Evolutionary conservation across 2,888 invertebrate genomes (phyloP), one percentile per base, ranked within the genome.

Genomic region (Drosophila monieri): DNA sequence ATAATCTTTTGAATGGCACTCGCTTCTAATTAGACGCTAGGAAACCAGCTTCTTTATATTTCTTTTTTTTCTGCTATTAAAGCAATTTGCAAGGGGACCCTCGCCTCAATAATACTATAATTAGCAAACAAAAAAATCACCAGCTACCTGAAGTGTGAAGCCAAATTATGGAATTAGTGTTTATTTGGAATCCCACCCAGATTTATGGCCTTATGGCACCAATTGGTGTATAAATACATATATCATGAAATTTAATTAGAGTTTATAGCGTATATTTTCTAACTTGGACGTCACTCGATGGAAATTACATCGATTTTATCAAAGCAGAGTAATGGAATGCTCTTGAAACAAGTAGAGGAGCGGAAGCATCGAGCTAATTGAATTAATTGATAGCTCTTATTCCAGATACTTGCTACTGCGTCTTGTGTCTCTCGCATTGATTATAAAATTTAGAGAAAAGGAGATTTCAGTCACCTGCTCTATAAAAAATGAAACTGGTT

Each of bases 301-400:
- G 57, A 37, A 41, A 55, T 56, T 43, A 55, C 64, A 64, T 59
- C 37, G 60, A 64, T 69, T 59, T 60, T 71, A 85, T 83, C 72
- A 70, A 62, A 56, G 23, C 30, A 52, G 55, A 65, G 65, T 58
- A 35, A 51, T 37, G n/a, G 14, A 30, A 14, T 18, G 39, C 35
- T 49, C 39, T 41, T 15, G 32, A 44, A 44, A 12, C 41, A 58
- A 52, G 46, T 58, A 53, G 62, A n/a, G 30, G 10, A 52, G 58
- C 58, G 64, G 8, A 35, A 23, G n/a, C 9, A 59, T 14, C 6
- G 30, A 10, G 30, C 3, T 35, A 18, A 35, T 25, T 25, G 18
- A 23, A n/a, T 46, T 47, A 39, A 47, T 60, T 56, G 39, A 46
- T 9, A 49, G 3, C 21, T 18, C 27, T 37, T 12, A 23, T 30